Conservation (phyloP, 2,797 vertebrate genomes). For the Eptatretus atami region DNA sequence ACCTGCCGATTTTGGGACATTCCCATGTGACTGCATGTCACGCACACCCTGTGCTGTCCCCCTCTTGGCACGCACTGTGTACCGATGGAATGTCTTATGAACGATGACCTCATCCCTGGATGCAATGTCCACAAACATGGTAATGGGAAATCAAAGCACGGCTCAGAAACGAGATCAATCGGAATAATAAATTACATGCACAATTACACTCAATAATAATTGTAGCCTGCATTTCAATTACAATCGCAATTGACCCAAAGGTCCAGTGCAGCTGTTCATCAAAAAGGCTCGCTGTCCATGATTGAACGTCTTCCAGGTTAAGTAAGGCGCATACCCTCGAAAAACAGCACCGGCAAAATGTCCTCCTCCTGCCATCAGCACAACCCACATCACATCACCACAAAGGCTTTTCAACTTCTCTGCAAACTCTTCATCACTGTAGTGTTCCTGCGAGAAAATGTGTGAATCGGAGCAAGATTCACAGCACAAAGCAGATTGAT, state of each 20-base stretch:
- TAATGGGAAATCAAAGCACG: too few species aligned
- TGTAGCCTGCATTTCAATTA: not conserved
- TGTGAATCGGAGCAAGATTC: too few species aligned
- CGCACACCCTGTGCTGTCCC: constrained; percentile 42
- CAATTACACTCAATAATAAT: too few species aligned
- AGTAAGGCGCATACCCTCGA: constrained; percentile 25
- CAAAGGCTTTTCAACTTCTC: constrained; percentile 18
- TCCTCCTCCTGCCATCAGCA: constrained; percentile 68
- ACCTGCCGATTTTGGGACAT: constrained; percentile 37
- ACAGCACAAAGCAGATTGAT: too few species aligned
- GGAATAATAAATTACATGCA: too few species aligned
- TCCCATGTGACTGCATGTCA: constrained; percentile 34
- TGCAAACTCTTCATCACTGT: too few species aligned
- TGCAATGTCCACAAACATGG: not conserved
- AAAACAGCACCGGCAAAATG: constrained; percentile 81
- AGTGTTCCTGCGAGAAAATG: too few species aligned
- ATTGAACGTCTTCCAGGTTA: not conserved
- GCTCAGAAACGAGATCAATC: too few species aligned
- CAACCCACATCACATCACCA: constrained; percentile 21
- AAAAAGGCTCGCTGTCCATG: too few species aligned
- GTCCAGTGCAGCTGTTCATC: too few species aligned
- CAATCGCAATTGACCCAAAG: too few species aligned
- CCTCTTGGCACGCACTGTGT: constrained; percentile 57
- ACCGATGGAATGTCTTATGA: constrained; percentile 86
- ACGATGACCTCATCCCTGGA: constrained; percentile 32